Evolutionary conservation across 2,888 invertebrate genomes (phyloP).

Genomic region (Ditula angustiorana): DNA sequence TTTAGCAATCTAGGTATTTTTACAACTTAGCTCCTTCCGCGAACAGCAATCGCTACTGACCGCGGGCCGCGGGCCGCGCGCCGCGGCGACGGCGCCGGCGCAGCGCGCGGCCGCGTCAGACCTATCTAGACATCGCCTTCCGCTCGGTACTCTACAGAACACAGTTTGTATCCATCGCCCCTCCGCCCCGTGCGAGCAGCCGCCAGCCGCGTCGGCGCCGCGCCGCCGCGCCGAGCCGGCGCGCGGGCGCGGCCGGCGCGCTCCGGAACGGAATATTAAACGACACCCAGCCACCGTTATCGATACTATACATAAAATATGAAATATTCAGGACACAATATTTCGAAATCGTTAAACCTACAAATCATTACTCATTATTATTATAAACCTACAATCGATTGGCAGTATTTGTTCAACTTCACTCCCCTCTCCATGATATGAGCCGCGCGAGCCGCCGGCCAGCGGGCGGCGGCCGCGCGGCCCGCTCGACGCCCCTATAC

Average conservation of each 20-base stretch:
- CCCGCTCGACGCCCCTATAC: slow-evolving; percentile 8
- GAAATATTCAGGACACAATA: slow-evolving; percentile 79
- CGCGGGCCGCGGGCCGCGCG: slow-evolving; percentile 47
- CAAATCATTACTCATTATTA: slow-evolving; percentile 77
- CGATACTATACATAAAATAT: slow-evolving; percentile 79
- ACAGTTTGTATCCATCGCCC: slow-evolving; percentile 81
- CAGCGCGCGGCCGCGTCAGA: slow-evolving; percentile 64
- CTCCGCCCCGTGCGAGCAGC: no score
- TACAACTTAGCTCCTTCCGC: slow-evolving; percentile 73
- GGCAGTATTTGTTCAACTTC: slow-evolving; percentile 80
- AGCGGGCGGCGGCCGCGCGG: no score
- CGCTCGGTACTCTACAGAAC: slow-evolving; percentile 82
- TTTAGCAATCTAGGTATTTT: slow-evolving; percentile 78
- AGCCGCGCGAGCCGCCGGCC: slow-evolving; percentile 54
- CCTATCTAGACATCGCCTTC: slow-evolving; percentile 80
- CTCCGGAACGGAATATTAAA: slow-evolving; percentile 41
- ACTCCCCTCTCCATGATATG: slow-evolving; percentile 69
- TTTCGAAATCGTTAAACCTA: slow-evolving; percentile 78
- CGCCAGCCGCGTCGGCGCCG: slow-evolving; percentile 27
- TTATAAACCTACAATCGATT: slow-evolving; percentile 82
- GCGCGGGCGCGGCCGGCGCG: slow-evolving; percentile 29
- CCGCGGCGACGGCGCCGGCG: slow-evolving; percentile 46
- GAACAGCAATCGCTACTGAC: slow-evolving; percentile 64
- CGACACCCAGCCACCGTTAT: slow-evolving; percentile 62
- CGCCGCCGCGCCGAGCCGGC: slow-evolving; percentile 42